A percentile compares a stretch with the other conserved stretches of the same genome.
Evolutionary conservation across 2,888 invertebrate species (phyloP).

Genomic region (Mesorhabditis spiculigera): DNA sequence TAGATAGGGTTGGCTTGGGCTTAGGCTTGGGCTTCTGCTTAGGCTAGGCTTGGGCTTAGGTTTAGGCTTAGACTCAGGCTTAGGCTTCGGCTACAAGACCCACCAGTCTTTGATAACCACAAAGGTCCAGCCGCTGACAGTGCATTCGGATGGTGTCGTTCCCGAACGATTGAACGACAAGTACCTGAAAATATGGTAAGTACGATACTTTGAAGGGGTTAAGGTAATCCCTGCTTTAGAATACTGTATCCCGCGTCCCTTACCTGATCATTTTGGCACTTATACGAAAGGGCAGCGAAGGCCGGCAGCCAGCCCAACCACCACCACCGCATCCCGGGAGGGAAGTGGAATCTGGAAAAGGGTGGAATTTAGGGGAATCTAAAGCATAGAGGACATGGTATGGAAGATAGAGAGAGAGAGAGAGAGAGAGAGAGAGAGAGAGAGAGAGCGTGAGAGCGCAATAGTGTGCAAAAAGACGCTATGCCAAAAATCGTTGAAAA

Average conservation of each 20-base stretch:
- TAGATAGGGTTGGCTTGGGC: not conserved
- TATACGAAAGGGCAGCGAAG: conserved; percentile 26
- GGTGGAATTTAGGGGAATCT: no score
- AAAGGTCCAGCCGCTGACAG: conserved; percentile 54
- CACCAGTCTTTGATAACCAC: conserved; percentile 51
- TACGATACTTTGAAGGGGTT: conserved; percentile 1
- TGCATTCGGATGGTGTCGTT: conserved; percentile 58
- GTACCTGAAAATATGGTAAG: conserved; percentile 26
- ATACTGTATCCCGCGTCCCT: not conserved
- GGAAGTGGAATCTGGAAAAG: not conserved
- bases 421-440: no score
- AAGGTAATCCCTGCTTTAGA: not conserved
- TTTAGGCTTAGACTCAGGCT: not conserved
- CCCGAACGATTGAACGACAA: conserved; percentile 56
- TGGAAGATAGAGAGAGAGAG: no score
- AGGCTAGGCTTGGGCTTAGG: not conserved
- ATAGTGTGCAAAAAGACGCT: no score
- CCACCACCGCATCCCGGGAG: conserved; percentile 18
- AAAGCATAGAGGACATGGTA: no score
- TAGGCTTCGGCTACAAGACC: conserved; percentile 6
- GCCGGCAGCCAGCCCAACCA: conserved; percentile 18
- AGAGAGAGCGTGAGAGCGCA: no score
- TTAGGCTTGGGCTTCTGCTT: not conserved
- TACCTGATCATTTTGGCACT: conserved; percentile 41
- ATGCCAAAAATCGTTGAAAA: conserved; percentile 1